Evolutionary conservation across 2,888 invertebrate genomes (phyloP).

Genomic region (Lepidocyrtoides sp.): DNA sequence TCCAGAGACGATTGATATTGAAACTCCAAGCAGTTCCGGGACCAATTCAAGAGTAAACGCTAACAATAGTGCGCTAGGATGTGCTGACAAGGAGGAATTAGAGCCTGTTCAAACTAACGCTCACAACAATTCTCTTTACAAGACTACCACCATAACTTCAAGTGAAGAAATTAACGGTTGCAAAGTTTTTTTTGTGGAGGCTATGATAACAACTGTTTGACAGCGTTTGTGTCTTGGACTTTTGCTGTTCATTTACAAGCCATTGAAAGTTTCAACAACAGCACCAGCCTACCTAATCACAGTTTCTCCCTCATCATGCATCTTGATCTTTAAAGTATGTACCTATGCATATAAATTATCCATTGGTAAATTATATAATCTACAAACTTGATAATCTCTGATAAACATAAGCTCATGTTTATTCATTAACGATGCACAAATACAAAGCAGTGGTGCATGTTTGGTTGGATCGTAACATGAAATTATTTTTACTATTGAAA

Average conservation of each 20-base stretch:
- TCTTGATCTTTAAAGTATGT: too few relatives aligned
- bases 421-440: too few relatives aligned
- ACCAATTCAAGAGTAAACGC: conserved; percentile 47
- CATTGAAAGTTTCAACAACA: not conserved
- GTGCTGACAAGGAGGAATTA: not conserved
- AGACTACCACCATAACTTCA: conserved; percentile 62
- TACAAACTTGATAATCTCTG: too few relatives aligned
- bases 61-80: not conserved
- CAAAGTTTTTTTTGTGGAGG: conserved; percentile 73
- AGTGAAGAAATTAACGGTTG: conserved; percentile 71
- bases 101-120: not conserved
- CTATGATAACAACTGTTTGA: conserved; percentile 77
- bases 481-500: not conserved
- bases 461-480: too few relatives aligned
- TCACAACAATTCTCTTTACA: conserved; percentile 30
- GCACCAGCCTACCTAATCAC: too few relatives aligned
- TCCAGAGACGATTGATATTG: conserved; percentile 61
- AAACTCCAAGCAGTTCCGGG: conserved; percentile 70
- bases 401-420: too few relatives aligned
- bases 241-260: not conserved
- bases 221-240: conserved; percentile 5
- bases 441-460: too few relatives aligned
- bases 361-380: too few relatives aligned
- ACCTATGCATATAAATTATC: too few relatives aligned
- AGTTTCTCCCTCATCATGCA: too few relatives aligned